phyloP scores from a whole-genome alignment of 2,113 vertebrate genomes.

The Lethenteron reissneri region DNA sequence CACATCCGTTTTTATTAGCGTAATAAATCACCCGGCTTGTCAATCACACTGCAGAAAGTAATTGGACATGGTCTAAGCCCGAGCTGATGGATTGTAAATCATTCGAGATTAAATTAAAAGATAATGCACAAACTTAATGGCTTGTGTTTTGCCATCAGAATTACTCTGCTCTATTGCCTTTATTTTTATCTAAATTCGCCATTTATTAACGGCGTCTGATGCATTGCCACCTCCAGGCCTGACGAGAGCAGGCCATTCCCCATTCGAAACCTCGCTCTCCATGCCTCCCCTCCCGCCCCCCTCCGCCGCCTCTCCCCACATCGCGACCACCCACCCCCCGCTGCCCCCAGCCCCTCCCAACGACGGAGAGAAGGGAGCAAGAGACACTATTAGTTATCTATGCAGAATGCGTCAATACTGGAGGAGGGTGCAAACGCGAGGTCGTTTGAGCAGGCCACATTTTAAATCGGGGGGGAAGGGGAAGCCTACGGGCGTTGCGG shows the following conservation, averaged over 20 bases:
- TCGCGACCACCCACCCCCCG: too few species aligned
- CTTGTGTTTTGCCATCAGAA: constrained; percentile 99
- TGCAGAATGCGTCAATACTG: too few species aligned
- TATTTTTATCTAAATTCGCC: constrained; percentile 5
- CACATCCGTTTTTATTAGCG: constrained; percentile 99
- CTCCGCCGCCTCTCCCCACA: too few species aligned
- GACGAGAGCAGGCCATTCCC: constrained; percentile 53
- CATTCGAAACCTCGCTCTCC: constrained; percentile 49
- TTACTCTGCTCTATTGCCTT: constrained; percentile 93
- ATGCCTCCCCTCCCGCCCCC: neutral
- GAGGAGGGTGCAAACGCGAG: too few species aligned
- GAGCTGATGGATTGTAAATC: constrained; percentile 99
- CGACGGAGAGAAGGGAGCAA: too few species aligned
- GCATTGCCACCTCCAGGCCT: constrained; percentile 1
- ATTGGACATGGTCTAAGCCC: constrained; percentile 99
- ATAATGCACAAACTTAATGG: constrained; percentile 99
- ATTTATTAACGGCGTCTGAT: constrained; percentile 6
- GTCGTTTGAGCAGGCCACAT: too few species aligned
- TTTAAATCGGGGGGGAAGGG: too few species aligned
- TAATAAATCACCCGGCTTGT: constrained; percentile 99
- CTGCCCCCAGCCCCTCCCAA: too few species aligned
- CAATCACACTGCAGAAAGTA: constrained; percentile 99
- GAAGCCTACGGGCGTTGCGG: too few species aligned
- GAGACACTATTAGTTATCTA: too few species aligned
- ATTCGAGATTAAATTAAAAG: constrained; percentile 99